Percentiles rank a stretch among this genome's conserved stretches.
These are phyloP conservation scores for Scaptodrosophila latifasciaeformis DNA, from an alignment of 2,888 invertebrate species.

Conservation along the genomic window DNA sequence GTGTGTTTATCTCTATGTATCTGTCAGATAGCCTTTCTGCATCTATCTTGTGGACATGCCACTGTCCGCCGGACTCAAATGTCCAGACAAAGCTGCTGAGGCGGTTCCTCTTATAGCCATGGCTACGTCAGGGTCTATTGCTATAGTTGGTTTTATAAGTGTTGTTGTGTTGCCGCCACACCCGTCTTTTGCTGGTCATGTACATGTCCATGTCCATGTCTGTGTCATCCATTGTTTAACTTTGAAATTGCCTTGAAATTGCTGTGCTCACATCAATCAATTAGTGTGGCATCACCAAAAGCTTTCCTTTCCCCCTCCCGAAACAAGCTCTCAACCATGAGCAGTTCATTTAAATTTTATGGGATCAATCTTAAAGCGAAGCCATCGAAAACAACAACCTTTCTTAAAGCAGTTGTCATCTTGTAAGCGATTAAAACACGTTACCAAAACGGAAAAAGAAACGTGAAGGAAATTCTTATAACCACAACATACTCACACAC, in stretches of 20 bases:
- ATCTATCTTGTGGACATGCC: slow-evolving; percentile 29
- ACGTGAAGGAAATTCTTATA: no score
- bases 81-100: no score
- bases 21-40: slow-evolving; percentile 34
- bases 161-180: not conserved
- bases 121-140: slow-evolving; percentile 19
- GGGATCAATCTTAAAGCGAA: slow-evolving; percentile 34
- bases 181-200: not conserved
- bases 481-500: slow-evolving; percentile 16
- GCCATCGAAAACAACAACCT: no score
- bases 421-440: not conserved
- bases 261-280: slow-evolving; percentile 64
- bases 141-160: no score
- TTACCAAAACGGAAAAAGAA: not conserved
- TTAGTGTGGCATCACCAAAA: slow-evolving; percentile 38
- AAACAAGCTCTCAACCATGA: no score
- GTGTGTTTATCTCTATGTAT: slow-evolving; percentile 51
- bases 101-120: slow-evolving; percentile 9
- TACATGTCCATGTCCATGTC: not conserved
- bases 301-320: no score
- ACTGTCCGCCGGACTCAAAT: no score
- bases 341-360: slow-evolving; percentile 43
- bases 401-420: no score
- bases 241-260: slow-evolving; percentile 64
- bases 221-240: slow-evolving; percentile 54